Base-by-base conservation (phyloP, 1,140 invertebrate species). In the Halotydeus destructor region DNA sequence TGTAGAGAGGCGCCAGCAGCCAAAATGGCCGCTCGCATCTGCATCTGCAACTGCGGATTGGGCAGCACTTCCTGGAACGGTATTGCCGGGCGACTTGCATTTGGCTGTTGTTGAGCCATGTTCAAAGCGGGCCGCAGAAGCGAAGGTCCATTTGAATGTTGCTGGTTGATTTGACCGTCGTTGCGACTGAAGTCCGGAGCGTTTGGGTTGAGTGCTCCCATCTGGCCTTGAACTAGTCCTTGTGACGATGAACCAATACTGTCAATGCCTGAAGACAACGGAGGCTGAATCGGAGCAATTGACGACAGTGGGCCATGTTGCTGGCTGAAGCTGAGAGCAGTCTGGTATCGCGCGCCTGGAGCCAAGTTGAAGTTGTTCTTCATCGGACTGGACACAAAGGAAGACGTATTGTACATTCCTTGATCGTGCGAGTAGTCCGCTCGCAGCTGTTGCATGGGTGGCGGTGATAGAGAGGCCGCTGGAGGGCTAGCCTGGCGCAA, bases 151-250 rank as follows among this genome's bases (percentile, higher is more conserved):
- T n/a, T n/a, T n/a, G n/a, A n/a, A n/a, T n/a, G n/a, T n/a, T n/a
- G n/a, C n/a, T n/a, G n/a, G n/a, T n/a, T n/a, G n/a, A n/a, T n/a
- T n/a, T n/a, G n/a, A n/a, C n/a, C n/a, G 16, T 18, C 16, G 22
- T 21, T 35, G 9, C 37, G 16, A 23, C 12, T 23, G 55, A 85
- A 86, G 59, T 84, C 79, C 2, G 80, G 79, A 16, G 82, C 81
- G 52, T 81, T 72, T 1, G 81, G 81, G 63, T 86, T 86, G 37
- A 86, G 65, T 8, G 14, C n/a, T n/a, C n/a, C n/a, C n/a, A n/a
- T n/a, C n/a, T n/a, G n/a, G n/a, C n/a, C n/a, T n/a, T n/a, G n/a
- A n/a, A n/a, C n/a, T n/a, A n/a, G n/a, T n/a, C n/a, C n/a, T n/a
- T n/a, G n/a, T n/a, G n/a, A n/a, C n/a, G n/a, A n/a, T n/a, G n/a